phyloP scores from a whole-genome alignment of 2,888 invertebrate species.

The Keiferia lycopersicella region DNA sequence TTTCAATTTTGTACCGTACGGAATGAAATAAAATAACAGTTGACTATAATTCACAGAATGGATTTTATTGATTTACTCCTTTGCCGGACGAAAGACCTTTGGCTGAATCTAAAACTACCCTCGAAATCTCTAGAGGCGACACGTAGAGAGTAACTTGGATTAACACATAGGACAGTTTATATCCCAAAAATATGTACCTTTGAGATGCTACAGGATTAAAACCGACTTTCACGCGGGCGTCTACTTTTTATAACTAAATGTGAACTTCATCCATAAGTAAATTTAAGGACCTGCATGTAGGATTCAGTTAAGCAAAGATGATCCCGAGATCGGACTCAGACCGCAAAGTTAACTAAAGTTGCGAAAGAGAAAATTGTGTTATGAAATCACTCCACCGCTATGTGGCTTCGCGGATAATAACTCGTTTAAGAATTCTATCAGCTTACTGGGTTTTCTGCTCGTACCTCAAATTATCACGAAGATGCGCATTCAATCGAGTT shows the following conservation, averaged over 20 bases:
- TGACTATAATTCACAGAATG: neutral
- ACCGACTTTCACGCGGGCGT: too few relatives aligned
- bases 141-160: too few relatives aligned
- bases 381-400: constrained; percentile 68
- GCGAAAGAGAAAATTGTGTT: constrained; percentile 73
- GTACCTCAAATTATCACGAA: constrained; percentile 24
- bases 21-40: neutral
- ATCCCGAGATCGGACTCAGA: constrained; percentile 33
- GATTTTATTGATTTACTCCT: neutral
- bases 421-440: constrained; percentile 56
- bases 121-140: neutral
- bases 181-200: too few relatives aligned
- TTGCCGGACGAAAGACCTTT: neutral
- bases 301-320: constrained; percentile 5
- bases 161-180: too few relatives aligned
- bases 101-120: neutral
- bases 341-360: constrained; percentile 45
- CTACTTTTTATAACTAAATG: too few relatives aligned
- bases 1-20: neutral
- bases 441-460: constrained; percentile 45
- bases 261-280: neutral
- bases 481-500: constrained; percentile 21
- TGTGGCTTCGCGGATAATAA: constrained; percentile 59
- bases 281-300: too few relatives aligned
- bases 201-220: too few relatives aligned